Conservation (phyloP, 1,140 invertebrate species). For the Drosophila takahashii region DNA sequence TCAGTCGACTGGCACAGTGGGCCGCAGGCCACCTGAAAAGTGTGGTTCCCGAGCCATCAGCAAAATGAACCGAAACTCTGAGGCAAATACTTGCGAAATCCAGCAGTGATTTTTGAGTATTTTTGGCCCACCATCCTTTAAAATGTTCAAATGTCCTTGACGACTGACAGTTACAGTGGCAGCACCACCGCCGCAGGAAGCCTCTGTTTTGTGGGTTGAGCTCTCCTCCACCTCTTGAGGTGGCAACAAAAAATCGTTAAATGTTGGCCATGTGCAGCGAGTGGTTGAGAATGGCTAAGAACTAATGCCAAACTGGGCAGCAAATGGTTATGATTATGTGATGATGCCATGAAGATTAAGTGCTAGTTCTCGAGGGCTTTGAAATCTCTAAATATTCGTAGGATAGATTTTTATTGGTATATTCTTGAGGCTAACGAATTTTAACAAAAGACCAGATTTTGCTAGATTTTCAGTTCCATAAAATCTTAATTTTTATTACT, state of each 20-base stretch:
- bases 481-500: neutral
- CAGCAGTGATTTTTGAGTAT: constrained; percentile 31
- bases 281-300: constrained; percentile 23
- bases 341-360: constrained; percentile 1
- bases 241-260: constrained; percentile 66
- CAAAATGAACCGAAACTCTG: neutral
- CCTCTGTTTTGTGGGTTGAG: constrained; percentile 22
- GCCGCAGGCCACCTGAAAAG: constrained; percentile 15
- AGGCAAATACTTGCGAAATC: constrained; percentile 10
- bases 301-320: constrained; percentile 27
- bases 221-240: constrained; percentile 17
- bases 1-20: constrained; percentile 39
- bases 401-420: no score
- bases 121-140: constrained; percentile 46
- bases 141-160: constrained; percentile 71
- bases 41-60: constrained; percentile 27
- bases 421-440: neutral
- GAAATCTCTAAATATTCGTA: no score
- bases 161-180: constrained; percentile 29
- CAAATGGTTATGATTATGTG: neutral
- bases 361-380: neutral
- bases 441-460: neutral
- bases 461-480: neutral
- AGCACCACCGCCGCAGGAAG: constrained; percentile 38
- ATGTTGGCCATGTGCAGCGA: constrained; percentile 38